phyloP scores from a whole-genome alignment of 2,113 vertebrate genomes.

The Nesoenas mayeri region DNA sequence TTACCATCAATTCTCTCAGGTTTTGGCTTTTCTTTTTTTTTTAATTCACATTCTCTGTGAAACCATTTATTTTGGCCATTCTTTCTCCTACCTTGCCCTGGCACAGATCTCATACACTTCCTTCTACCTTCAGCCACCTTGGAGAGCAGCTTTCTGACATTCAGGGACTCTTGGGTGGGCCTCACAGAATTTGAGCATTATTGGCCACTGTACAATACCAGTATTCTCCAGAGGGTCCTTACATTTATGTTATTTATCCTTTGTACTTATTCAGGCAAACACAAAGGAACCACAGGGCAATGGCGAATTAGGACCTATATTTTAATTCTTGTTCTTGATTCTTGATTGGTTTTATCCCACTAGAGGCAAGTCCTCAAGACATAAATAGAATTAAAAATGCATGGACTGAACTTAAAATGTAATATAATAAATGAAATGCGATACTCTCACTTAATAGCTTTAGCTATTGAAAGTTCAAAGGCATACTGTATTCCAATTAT shows the following conservation, averaged over 20 bases:
- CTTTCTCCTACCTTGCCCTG: not conserved
- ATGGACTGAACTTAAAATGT: constrained; percentile 41
- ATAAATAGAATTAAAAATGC: constrained; percentile 63
- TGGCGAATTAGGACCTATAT: constrained; percentile 4
- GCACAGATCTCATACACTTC: not conserved
- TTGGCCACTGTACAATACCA: not conserved
- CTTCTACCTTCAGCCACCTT: not conserved
- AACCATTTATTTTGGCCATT: not conserved
- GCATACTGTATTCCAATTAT: constrained; percentile 23
- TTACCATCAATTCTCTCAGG: not conserved
- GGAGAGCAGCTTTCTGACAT: not conserved
- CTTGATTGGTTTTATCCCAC: constrained; percentile 50
- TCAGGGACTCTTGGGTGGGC: not conserved
- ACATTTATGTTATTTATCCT: not conserved
- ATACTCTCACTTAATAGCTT: constrained; percentile 38
- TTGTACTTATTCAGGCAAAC: constrained; percentile 8
- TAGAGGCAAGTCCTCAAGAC: constrained; percentile 15
- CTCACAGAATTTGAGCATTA: not conserved
- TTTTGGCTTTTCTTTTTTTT: too few species aligned
- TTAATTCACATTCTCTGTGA: not conserved
- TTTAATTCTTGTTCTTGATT: constrained; percentile 19
- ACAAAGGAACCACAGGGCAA: constrained; percentile 10
- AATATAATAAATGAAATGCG: constrained; percentile 47
- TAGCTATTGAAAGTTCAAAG: constrained; percentile 44
- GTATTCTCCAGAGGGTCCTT: not conserved